phyloP scores from a whole-genome alignment of 2,797 vertebrate genomes.

The Stomatorhinus walkeri region DNA sequence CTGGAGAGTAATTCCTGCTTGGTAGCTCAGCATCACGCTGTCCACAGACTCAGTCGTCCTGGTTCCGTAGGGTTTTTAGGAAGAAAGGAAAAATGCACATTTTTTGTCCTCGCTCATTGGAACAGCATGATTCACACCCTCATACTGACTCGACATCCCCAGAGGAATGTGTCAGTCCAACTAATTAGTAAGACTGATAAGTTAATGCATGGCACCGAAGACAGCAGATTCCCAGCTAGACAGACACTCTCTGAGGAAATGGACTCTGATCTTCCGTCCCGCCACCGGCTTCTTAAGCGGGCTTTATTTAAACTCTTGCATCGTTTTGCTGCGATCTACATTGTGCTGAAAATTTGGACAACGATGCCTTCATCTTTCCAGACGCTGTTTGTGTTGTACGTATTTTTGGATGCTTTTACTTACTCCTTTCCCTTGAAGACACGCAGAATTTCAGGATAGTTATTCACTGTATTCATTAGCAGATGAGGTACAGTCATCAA shows the following conservation, averaged over 20 bases:
- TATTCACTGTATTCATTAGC: slow-evolving; percentile 11
- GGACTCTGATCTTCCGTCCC: not conserved
- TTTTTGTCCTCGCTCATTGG: slow-evolving; percentile 9
- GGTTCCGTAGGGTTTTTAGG: not conserved
- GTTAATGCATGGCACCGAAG: slow-evolving; percentile 14
- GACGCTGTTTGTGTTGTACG: slow-evolving; percentile 16
- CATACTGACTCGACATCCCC: not conserved
- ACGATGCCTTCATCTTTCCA: not conserved
- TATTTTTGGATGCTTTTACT: slow-evolving; percentile 5
- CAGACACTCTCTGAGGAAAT: slow-evolving; percentile 14
- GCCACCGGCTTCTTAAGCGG: not conserved
- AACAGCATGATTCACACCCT: slow-evolving; percentile 11
- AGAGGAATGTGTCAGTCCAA: slow-evolving; percentile 16
- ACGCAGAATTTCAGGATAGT: not conserved
- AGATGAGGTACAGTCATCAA: slow-evolving; percentile 1
- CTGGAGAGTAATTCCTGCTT: not conserved
- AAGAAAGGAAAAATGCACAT: slow-evolving; percentile 16
- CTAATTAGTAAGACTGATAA: slow-evolving; percentile 20
- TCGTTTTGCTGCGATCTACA: not conserved
- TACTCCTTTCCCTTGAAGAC: not conserved
- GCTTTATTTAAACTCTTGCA: slow-evolving; percentile 7
- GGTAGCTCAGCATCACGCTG: not conserved
- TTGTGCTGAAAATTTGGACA: slow-evolving; percentile 4
- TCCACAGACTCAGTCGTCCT: not conserved
- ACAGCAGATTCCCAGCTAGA: slow-evolving; percentile 17